phyloP scores from a whole-genome alignment of 2,113 vertebrate species.

The Scatophagus argus region DNA sequence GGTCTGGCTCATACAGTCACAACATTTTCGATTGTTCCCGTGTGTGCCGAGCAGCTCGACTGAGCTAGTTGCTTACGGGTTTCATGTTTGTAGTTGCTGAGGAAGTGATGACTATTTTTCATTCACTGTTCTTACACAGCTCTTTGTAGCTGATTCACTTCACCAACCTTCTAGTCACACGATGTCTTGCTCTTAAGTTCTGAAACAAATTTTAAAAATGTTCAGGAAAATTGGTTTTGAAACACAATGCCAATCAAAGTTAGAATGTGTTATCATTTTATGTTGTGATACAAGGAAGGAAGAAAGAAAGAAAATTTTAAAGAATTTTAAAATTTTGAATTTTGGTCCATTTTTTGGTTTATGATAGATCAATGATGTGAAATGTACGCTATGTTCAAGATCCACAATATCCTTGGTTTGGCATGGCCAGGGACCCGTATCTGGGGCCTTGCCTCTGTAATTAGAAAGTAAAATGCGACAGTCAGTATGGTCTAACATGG shows the following conservation, averaged over 20 bases:
- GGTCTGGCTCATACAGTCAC: constrained; percentile 16
- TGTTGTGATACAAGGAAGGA: not conserved
- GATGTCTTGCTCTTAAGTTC: not conserved
- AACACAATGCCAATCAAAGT: not conserved
- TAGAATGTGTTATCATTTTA: not conserved
- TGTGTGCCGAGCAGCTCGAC: constrained; percentile 34
- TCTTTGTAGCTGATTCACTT: constrained; percentile 4
- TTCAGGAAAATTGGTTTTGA: not conserved
- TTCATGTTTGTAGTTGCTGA: constrained; percentile 43
- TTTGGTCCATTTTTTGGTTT: not conserved
- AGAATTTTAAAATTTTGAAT: not conserved
- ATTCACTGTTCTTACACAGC: not conserved
- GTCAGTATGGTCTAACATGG: not conserved
- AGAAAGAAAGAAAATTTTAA: too few species aligned
- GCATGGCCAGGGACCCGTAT: not conserved
- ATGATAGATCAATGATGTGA: not conserved
- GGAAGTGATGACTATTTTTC: constrained; percentile 19
- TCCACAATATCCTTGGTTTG: not conserved
- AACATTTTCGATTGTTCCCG: constrained; percentile 45
- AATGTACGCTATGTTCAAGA: not conserved
- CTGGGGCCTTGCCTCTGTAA: not conserved
- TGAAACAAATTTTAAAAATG: constrained; percentile 10
- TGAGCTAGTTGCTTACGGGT: constrained; percentile 41
- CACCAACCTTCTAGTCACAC: constrained; percentile 12
- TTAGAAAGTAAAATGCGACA: not conserved